Percentiles rank a stretch among this genome's conserved stretches.
phyloP scores from a whole-genome alignment of 1,140 invertebrate species.

The Anadara kagoshimensis region DNA sequence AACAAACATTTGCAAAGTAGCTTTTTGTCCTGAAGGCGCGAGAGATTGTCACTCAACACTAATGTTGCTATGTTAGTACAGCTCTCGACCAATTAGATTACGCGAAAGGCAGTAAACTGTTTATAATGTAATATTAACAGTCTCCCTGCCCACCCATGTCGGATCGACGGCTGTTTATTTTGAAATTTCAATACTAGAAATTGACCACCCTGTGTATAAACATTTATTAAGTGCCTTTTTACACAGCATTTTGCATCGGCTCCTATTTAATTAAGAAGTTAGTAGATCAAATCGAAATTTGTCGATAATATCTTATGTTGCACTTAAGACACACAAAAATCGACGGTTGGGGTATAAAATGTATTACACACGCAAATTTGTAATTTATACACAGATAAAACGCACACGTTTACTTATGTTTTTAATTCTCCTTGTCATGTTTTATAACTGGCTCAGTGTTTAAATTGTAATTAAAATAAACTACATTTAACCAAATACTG shows the following conservation, averaged over 20 bases:
- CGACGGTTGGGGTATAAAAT: slow-evolving; percentile 13
- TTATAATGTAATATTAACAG: slow-evolving; percentile 60
- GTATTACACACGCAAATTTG: slow-evolving; percentile 21
- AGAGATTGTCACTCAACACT: slow-evolving; percentile 34
- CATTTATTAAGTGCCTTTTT: slow-evolving; percentile 53
- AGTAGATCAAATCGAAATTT: slow-evolving; percentile 16
- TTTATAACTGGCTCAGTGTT: too few species aligned
- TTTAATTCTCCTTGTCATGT: too few species aligned
- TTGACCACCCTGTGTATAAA: slow-evolving; percentile 68
- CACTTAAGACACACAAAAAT: neutral
- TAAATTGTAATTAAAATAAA: too few species aligned
- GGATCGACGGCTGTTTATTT: slow-evolving; percentile 56
- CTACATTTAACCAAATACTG: too few species aligned
- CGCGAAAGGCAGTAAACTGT: slow-evolving; percentile 41
- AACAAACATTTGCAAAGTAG: slow-evolving; percentile 52
- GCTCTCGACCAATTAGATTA: slow-evolving; percentile 49
- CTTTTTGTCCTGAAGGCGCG: slow-evolving; percentile 44
- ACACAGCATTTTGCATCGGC: slow-evolving; percentile 11
- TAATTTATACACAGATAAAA: neutral
- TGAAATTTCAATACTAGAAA: slow-evolving; percentile 61
- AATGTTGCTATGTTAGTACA: slow-evolving; percentile 15
- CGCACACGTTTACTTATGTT: too few species aligned
- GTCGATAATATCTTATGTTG: slow-evolving; percentile 8
- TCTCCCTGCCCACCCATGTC: slow-evolving; percentile 62
- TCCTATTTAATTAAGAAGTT: slow-evolving; percentile 34